Percentiles rank a stretch among this genome's conserved stretches.
Conservation (phyloP, 2,797 vertebrate species). For the Gymnocypris eckloni region DNA sequence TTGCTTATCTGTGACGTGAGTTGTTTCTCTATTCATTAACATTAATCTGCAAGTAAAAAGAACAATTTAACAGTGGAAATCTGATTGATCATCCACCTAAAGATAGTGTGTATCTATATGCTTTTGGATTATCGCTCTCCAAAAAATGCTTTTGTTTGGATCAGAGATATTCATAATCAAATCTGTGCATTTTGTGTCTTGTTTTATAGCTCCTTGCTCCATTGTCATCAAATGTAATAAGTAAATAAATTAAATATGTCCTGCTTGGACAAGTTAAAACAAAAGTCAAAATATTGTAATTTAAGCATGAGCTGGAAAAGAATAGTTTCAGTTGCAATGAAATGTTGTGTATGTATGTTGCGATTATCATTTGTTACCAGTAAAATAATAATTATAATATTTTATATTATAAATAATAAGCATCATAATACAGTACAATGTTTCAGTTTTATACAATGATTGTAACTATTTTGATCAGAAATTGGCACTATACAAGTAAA, state of each 20-base stretch:
- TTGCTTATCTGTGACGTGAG: background rate
- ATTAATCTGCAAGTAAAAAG: constrained; percentile 1
- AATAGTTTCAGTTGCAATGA: background rate
- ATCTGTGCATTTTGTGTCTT: background rate
- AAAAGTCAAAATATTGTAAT: background rate
- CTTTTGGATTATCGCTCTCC: background rate
- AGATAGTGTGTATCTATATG: background rate
- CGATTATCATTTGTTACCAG: background rate
- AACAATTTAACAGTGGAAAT: background rate
- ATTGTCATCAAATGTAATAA: background rate
- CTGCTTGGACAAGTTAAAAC: background rate
- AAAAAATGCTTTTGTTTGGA: background rate
- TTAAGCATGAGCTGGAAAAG: background rate
- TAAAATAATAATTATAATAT: background rate
- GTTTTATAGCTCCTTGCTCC: background rate
- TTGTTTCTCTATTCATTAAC: background rate
- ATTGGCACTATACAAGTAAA: background rate
- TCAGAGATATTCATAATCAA: background rate
- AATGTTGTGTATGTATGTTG: background rate
- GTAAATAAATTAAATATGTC: background rate
- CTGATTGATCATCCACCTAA: background rate
- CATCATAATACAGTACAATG: background rate
- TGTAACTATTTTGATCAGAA: background rate
- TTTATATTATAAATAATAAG: background rate
- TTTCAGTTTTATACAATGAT: background rate